Evolutionary conservation across 1,140 invertebrate species (phyloP).

Genomic region (Sitophilus oryzae): DNA sequence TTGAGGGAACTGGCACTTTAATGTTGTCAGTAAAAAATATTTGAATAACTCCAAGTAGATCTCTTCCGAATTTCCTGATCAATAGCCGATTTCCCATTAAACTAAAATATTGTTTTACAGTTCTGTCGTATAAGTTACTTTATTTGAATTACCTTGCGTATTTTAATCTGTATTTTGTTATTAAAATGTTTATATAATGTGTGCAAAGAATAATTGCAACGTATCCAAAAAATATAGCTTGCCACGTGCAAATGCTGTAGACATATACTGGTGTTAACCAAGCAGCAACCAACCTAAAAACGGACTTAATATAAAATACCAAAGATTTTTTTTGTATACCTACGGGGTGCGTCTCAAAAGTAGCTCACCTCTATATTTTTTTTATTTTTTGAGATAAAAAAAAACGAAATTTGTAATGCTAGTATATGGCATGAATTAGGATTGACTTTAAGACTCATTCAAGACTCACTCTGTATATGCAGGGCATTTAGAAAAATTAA

Average conservation of each 20-base stretch:
- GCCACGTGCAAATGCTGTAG: neutral
- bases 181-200: neutral
- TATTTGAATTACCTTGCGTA: neutral
- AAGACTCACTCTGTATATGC: too few relatives aligned
- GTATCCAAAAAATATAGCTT: neutral
- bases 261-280: slow-evolving; percentile 6
- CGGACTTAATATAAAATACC: neutral
- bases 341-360: too few relatives aligned
- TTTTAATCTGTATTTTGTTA: neutral
- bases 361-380: too few relatives aligned
- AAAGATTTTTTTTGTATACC: too few relatives aligned
- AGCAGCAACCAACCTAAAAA: slow-evolving; percentile 1
- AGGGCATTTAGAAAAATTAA: neutral
- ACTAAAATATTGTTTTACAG: too few relatives aligned
- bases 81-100: too few relatives aligned
- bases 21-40: too few relatives aligned
- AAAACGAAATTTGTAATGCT: too few relatives aligned
- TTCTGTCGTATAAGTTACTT: neutral
- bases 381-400: too few relatives aligned
- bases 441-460: neutral
- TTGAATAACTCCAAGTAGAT: too few relatives aligned
- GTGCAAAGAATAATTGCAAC: neutral
- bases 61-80: too few relatives aligned
- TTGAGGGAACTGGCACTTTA: too few relatives aligned
- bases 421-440: neutral